Base-by-base conservation (phyloP, 2,888 invertebrate genomes). In the Erynnis tages region DNA sequence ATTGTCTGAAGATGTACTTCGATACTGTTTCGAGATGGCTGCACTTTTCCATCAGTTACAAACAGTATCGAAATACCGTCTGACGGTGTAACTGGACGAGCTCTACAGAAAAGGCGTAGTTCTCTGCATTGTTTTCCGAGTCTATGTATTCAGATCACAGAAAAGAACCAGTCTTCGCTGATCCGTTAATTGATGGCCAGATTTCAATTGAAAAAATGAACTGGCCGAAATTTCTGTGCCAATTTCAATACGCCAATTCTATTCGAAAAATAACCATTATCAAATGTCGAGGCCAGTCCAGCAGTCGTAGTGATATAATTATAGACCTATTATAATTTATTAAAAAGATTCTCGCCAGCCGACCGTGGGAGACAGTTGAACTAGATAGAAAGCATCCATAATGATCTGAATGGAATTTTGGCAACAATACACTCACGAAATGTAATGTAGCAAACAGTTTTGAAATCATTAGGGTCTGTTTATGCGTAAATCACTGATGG, bases 371-470 rank as follows among this genome's bases (percentile, higher is more conserved):
- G 49, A 49, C 10, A 16, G 38, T 21, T 38, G 34, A 13, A 41
- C 32, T 13, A 17, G 38, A 41, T 41, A 49, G 32, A 49, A 34
- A 48, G 27, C 40, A 23, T 16, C 25, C 34, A 41, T 41, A 41
- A 41, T 13, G 49, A 49, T 40, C 32, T 13, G 19, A 32, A 32
- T 65, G 61, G 60, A 61, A 62, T 71, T 77, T 74, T 77, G 71
- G 69, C 74, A 73, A 69, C 60, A 65, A 64, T 65, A 66, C 7
- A 29, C 21, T 13, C 17, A 34, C 32, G 37, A 17, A 52, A 54
- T 47, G 38, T 46, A 23, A 19, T 32, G 47, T 30, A 21, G 17
- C 17, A 34, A 45, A 41, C 47, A 45, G 43, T 45, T 54, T 50
- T 44, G 13, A 53, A 40, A 50, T 47, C 41, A 43, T 56, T 56